A percentile compares a stretch with the other conserved stretches of the same genome.
phyloP scores from a whole-genome alignment of 2,797 vertebrate genomes.

The Phalanger gymnotis region DNA sequence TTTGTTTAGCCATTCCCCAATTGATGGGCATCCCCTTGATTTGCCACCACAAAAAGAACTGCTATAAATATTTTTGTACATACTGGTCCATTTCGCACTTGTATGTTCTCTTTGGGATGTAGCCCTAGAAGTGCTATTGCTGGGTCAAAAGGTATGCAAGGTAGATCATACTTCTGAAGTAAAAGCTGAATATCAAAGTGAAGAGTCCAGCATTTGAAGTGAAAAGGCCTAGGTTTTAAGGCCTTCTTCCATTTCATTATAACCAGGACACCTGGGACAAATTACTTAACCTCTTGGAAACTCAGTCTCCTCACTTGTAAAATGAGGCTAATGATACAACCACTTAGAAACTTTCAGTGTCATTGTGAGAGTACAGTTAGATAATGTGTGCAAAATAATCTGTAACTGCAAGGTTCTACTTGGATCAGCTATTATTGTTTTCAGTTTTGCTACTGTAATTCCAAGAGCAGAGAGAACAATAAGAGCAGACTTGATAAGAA shows the following conservation, averaged over 20 bases:
- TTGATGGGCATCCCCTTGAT: too few species aligned
- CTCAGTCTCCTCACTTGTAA: neutral
- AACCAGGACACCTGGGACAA: neutral
- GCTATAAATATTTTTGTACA: too few species aligned
- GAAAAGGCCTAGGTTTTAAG: neutral
- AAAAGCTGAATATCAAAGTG: neutral
- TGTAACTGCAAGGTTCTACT: too few species aligned
- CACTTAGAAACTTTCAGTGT: too few species aligned
- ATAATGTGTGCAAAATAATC: neutral
- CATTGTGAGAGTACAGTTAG: too few species aligned
- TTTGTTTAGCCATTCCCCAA: too few species aligned
- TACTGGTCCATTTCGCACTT: too few species aligned
- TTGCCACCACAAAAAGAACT: too few species aligned
- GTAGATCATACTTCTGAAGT: too few species aligned
- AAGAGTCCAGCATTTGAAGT: neutral
- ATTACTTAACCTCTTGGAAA: neutral
- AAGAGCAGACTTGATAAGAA: neutral
- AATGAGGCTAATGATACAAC: neutral
- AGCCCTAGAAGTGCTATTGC: too few species aligned
- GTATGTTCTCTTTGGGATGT: too few species aligned
- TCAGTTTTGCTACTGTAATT: neutral
- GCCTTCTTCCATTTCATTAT: neutral
- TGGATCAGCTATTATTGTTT: neutral
- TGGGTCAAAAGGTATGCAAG: too few species aligned
- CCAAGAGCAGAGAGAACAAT: neutral